phyloP scores from a whole-genome alignment of 2,797 vertebrate genomes.

The Falco novaeseelandiae region DNA sequence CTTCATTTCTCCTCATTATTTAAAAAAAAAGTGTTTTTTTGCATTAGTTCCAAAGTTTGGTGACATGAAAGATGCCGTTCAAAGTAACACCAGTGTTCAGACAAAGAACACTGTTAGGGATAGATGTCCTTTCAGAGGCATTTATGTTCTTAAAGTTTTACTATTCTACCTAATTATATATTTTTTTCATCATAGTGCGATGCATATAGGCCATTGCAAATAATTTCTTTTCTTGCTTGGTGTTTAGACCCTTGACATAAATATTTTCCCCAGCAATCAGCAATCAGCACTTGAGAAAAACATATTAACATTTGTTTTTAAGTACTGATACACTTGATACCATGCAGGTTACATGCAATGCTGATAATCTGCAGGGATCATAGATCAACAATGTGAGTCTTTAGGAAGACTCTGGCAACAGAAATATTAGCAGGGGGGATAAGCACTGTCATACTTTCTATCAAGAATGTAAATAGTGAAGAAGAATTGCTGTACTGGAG shows the following conservation, averaged over 20 bases:
- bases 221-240: neutral
- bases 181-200: neutral
- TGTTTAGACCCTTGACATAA: neutral
- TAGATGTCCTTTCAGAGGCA: neutral
- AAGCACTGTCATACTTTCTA: neutral
- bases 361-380: neutral
- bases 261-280: neutral
- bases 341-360: neutral
- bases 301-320: neutral
- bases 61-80: neutral
- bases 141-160: neutral
- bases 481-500: neutral
- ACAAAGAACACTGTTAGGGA: neutral
- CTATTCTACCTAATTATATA: neutral
- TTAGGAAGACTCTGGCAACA: neutral
- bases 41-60: neutral
- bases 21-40: neutral
- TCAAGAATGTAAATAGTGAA: neutral
- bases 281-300: neutral
- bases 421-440: neutral
- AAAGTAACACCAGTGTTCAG: neutral
- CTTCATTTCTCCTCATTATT: neutral
- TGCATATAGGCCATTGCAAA: rapidly evolving
- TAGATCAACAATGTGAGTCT: neutral
- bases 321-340: neutral